Evolutionary conservation across 1,140 invertebrate species (phyloP), one percentile per base, ranked within the genome.

Genomic region (Apis dorsata): DNA sequence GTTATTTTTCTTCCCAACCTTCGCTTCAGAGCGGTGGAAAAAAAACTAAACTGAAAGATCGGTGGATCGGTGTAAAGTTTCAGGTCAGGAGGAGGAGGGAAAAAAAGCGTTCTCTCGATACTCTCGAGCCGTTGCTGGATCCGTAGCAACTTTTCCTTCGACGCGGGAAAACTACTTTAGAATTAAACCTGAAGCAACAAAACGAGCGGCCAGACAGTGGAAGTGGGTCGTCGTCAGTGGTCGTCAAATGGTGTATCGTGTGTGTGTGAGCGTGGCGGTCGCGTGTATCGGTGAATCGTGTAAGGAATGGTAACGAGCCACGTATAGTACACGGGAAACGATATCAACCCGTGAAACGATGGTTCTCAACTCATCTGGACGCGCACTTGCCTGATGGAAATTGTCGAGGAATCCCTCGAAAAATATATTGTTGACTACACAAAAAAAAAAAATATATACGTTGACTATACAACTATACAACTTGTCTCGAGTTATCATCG

Each of bases 251-350:
- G 68, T 51, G 70, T 49, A 34, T 21, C 57, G 55, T 69, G 62
- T 21, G 62, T 21, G 15, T 4, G 34, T n/a, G 71, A 28, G 24
- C 62, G 28, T 21, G 65, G 59, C 3, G 12, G 8, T 5, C 11
- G 3, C 19, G 53, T 62, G 17, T 71, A 57, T 81, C 24, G 65
- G 68, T 69, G 62, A 60, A 44, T 12, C 72, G 72, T 75, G 78
- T 79, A 59, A 71, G 79, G 81, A 83, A 83, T 83, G 75, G 81
- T 83, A 83, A 83, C 81, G 81, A 85, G 83, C 79, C 59, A 71
- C 79, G 79, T 84, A 24, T 24, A 44, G 34, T 44, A 82, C 59
- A 72, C 51, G 68, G 81, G 65, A 53, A 79, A 79, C 81, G 75
- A 83, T 83, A 83, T 83, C 81, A 79, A 71, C 66, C 59, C 59